A percentile compares a stretch with the other conserved stretches of the same genome.
Conservation (phyloP, 2,113 vertebrate species). For the Aspiorhynchus laticeps region DNA sequence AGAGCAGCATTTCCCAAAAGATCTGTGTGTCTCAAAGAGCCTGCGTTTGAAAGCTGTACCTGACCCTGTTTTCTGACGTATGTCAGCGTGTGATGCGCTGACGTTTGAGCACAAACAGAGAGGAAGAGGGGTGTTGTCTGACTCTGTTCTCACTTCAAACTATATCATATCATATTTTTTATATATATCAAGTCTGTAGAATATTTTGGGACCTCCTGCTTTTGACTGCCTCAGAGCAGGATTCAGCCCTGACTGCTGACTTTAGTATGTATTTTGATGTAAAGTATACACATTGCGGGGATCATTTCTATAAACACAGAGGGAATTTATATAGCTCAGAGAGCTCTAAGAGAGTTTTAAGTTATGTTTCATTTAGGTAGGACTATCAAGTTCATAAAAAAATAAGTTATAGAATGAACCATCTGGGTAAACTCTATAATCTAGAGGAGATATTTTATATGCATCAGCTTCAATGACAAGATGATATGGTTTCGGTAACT, state of each 20-base stretch:
- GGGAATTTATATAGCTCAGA: not conserved
- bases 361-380: not conserved
- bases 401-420: not conserved
- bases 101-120: conserved; percentile 13
- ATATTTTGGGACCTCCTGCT: conserved; percentile 36
- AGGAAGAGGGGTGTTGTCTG: conserved; percentile 24
- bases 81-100: conserved; percentile 38
- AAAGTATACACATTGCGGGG: too few relatives aligned
- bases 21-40: conserved; percentile 25
- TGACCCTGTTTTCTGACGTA: conserved; percentile 52
- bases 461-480: not conserved
- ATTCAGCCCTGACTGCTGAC: too few relatives aligned
- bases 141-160: conserved; percentile 28
- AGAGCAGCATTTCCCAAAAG: conserved; percentile 41
- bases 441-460: not conserved
- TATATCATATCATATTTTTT: conserved; percentile 10
- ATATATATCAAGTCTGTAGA: not conserved
- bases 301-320: too few relatives aligned
- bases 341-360: not conserved
- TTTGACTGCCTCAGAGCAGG: too few relatives aligned
- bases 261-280: too few relatives aligned
- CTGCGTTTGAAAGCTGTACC: conserved; percentile 18
- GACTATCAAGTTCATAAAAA: not conserved
- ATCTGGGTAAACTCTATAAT: not conserved
- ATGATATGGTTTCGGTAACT: not conserved